phyloP scores from a whole-genome alignment of 2,113 vertebrate genomes.

The Alaudala cheleensis region DNA sequence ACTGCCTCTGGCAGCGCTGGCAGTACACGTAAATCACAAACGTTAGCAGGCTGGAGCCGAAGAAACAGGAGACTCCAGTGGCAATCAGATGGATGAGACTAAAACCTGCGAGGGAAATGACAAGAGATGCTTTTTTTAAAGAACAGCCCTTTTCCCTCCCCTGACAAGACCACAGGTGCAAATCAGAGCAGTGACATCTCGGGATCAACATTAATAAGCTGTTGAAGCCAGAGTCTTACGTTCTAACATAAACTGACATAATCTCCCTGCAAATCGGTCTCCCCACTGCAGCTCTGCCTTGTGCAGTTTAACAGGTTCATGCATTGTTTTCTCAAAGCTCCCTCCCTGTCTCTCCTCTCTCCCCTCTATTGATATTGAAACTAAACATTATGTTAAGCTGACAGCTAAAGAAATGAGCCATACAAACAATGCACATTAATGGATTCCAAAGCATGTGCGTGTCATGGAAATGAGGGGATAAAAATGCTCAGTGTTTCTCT shows the following conservation, averaged over 20 bases:
- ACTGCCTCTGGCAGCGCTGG: conserved; percentile 92
- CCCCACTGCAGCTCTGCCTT: conserved; percentile 38
- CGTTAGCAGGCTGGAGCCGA: conserved; percentile 93
- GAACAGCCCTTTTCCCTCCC: background rate
- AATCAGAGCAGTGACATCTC: conserved; percentile 13
- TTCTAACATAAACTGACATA: conserved; percentile 48
- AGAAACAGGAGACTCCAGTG: conserved; percentile 94
- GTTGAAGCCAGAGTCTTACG: background rate
- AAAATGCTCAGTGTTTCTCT: conserved; percentile 31
- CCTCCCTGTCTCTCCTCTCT: conserved; percentile 36
- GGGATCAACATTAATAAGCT: conserved; percentile 33
- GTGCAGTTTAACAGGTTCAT: conserved; percentile 53
- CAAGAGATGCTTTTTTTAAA: conserved; percentile 26
- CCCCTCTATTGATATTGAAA: conserved; percentile 65
- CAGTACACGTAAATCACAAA: conserved; percentile 94
- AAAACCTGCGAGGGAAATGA: conserved; percentile 80
- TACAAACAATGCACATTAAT: conserved; percentile 60
- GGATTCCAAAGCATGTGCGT: conserved; percentile 44
- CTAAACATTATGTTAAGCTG: conserved; percentile 69
- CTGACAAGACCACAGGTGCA: conserved; percentile 36
- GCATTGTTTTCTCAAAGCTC: conserved; percentile 46
- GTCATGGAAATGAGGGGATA: conserved; percentile 51
- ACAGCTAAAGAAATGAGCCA: conserved; percentile 66
- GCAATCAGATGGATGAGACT: conserved; percentile 93
- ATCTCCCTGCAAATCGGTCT: conserved; percentile 26